Conservation (phyloP, 2,113 vertebrate genomes). For the Caretta caretta region DNA sequence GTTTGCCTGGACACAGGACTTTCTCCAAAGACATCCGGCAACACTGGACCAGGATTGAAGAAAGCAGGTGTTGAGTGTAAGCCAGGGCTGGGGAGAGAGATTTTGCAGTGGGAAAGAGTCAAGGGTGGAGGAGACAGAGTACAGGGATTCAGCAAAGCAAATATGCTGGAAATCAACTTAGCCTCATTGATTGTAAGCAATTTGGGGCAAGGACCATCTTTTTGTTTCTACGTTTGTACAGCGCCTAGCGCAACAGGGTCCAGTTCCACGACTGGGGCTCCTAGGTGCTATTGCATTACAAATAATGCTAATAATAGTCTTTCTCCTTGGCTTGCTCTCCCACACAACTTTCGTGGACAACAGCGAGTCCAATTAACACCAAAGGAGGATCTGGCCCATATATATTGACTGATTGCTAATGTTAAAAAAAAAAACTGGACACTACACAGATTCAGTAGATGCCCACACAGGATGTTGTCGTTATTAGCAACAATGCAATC, state of each 20-base stretch:
- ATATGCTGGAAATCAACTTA: background rate
- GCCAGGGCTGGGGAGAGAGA: background rate
- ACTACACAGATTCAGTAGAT: background rate
- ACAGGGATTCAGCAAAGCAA: background rate
- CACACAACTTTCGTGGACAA: background rate
- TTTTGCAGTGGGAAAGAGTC: background rate
- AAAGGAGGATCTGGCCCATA: background rate
- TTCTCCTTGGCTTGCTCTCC: background rate
- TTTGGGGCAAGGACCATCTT: background rate
- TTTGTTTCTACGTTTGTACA: background rate
- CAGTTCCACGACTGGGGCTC: background rate
- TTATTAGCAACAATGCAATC: background rate
- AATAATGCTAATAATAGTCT: background rate
- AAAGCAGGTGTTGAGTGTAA: background rate
- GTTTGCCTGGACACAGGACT: background rate
- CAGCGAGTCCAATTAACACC: background rate
- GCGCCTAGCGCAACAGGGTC: accelerated
- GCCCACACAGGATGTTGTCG: background rate
- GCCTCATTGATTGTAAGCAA: background rate
- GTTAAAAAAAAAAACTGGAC: background rate
- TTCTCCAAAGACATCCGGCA: background rate
- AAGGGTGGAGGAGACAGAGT: background rate
- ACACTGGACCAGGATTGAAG: background rate
- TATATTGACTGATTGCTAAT: background rate
- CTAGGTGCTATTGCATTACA: background rate